Evolutionary conservation across 2,888 invertebrate genomes (phyloP).

Genomic region (Himalopsyche tibetana): DNA sequence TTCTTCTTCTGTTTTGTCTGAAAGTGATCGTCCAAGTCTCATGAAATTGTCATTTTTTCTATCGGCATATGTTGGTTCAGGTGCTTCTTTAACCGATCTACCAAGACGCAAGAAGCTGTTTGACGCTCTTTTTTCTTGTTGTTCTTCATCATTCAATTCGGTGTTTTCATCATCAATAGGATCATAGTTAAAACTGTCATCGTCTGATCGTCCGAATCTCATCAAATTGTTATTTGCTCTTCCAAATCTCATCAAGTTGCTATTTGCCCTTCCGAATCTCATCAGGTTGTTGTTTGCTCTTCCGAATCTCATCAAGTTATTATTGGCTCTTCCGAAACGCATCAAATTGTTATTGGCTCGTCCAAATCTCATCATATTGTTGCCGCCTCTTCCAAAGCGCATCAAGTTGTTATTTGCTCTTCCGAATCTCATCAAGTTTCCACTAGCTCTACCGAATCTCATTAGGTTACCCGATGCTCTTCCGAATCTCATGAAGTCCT

Average conservation of each 20-base stretch:
- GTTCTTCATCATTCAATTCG: constrained; percentile 51
- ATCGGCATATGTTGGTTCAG: constrained; percentile 53
- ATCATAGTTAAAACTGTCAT: constrained; percentile 61
- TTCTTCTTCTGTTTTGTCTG: constrained; percentile 56
- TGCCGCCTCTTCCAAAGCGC: constrained; percentile 60
- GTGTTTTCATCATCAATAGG: constrained; percentile 44
- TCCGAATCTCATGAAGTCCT: constrained; percentile 76
- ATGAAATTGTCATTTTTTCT: constrained; percentile 64
- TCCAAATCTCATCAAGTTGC: constrained; percentile 63
- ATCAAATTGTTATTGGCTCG: constrained; percentile 57
- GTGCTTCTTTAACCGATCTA: constrained; percentile 54
- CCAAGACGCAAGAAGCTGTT: constrained; percentile 52
- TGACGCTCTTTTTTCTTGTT: constrained; percentile 27
- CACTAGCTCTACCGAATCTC: constrained; percentile 64
- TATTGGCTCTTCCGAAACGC: constrained; percentile 62
- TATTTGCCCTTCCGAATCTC: constrained; percentile 62
- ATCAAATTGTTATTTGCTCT: constrained; percentile 54
- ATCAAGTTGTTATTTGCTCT: constrained; percentile 60
- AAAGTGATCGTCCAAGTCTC: constrained; percentile 58
- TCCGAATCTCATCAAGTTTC: constrained; percentile 64
- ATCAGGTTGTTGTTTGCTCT: constrained; percentile 60
- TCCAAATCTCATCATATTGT: constrained; percentile 64
- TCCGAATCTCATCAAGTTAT: constrained; percentile 63
- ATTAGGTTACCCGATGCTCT: constrained; percentile 67
- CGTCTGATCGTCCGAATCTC: constrained; percentile 61